Base-by-base conservation (phyloP, 2,113 vertebrate genomes). In the Protomyctophum bolini region DNA sequence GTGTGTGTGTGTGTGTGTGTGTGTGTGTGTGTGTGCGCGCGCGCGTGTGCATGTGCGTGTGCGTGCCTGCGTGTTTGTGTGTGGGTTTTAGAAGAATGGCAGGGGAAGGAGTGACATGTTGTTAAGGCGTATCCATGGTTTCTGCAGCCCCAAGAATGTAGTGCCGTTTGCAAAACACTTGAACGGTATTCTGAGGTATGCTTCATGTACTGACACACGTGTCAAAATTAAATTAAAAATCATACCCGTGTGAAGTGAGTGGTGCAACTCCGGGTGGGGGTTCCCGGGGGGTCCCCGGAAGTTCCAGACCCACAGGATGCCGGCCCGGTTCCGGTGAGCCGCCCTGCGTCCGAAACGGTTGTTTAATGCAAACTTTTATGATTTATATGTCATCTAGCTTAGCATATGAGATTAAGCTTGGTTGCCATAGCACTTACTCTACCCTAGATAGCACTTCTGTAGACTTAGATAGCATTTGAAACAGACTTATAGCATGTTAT, bases 51-150 rank as follows among this genome's bases (percentile, higher is more conserved):
- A 21, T 69, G 51, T 73, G 70, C 58, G 50, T 63, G 62, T 63
- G 21, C 67, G 46, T 62, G 59, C 65, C 21, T 21, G 21, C 21
- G 63, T 55, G 48, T 73, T 46, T 64, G 10, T 59, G 11, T 66
- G 49, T 61, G 1, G 0, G 21, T 66, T 58, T 55, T 55, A 52
- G 72, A 29, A 58, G 63, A 59, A 71, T 75, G 72, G 76, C 11
- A 33, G 71, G 77, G 74, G 78, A 85, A 55, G 50, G 83, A 47
- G 58, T 72, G 77, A 83, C 81, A 79, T 79, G 82, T 88, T 90
- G 89, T 89, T 86, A 77, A 85, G 86, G 77, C 83, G 91, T 91
- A 45, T 10, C 89, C 86, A 92, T 91, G 88, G 92, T 85, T 83
- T 91, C 89, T 15, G 54, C 73, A 41, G 58, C 74, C 72, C 76